Conservation (phyloP, 2,113 vertebrate genomes). For the Eleginops maclovinus region DNA sequence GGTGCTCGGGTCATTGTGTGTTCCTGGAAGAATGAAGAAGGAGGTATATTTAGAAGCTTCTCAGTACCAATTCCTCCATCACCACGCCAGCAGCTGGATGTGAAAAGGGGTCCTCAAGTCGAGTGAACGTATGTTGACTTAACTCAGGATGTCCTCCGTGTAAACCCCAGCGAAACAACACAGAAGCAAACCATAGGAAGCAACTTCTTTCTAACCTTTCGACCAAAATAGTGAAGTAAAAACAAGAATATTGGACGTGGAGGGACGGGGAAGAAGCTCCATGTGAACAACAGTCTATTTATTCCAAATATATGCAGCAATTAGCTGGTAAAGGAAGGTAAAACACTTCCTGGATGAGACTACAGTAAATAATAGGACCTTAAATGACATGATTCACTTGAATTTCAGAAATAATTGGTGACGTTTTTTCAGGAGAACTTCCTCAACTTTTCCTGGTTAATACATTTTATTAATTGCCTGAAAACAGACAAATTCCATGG, state of each 20-base stretch:
- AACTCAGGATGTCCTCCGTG: conserved; percentile 18
- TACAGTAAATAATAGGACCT: no score
- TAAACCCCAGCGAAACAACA: conserved; percentile 21
- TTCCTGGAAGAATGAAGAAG: conserved; percentile 4
- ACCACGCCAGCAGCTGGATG: conserved; percentile 25
- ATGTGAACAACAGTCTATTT: no score
- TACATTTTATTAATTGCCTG: no score
- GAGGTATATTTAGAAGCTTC: conserved; percentile 18
- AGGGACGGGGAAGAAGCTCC: not conserved
- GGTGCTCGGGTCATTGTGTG: not conserved
- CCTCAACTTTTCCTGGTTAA: no score
- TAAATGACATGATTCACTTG: no score
- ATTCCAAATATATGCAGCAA: no score
- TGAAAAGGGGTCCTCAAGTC: conserved; percentile 19
- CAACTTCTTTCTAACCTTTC: not conserved
- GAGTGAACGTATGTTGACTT: not conserved
- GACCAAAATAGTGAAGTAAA: not conserved
- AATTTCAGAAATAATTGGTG: no score
- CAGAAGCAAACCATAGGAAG: not conserved
- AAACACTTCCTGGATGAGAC: no score
- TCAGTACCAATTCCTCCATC: not conserved
- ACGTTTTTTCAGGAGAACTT: no score
- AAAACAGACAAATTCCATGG: no score
- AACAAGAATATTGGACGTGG: not conserved
- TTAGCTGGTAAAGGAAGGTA: no score